These are phyloP conservation scores for Esox niger DNA, from an alignment of 2,113 vertebrate genomes.

Conservation along the genomic window DNA sequence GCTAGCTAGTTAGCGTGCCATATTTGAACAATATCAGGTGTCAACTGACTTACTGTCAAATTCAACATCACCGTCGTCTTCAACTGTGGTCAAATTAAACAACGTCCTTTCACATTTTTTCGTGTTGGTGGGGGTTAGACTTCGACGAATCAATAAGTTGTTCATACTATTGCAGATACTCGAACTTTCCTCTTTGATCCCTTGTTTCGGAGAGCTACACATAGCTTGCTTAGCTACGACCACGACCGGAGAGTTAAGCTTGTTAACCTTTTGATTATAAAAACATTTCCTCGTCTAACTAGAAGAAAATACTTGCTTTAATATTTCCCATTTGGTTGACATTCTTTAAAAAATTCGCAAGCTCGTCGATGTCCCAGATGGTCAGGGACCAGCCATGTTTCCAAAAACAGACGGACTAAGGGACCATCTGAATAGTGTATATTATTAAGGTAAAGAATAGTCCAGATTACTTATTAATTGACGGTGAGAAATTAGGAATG, in stretches of 20 bases:
- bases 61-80: slow-evolving; percentile 65
- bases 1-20: too few species aligned
- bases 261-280: background rate
- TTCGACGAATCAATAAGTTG: slow-evolving; percentile 18
- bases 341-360: too few species aligned
- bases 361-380: too few species aligned
- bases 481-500: too few species aligned
- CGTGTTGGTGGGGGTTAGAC: slow-evolving; percentile 5
- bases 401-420: too few species aligned
- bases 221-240: background rate
- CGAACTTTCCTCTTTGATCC: slow-evolving; percentile 52
- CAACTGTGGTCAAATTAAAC: slow-evolving; percentile 45
- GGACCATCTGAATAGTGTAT: too few species aligned
- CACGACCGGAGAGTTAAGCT: too few species aligned
- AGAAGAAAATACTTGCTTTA: background rate
- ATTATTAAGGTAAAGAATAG: too few species aligned
- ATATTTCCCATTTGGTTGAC: background rate
- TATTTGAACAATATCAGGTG: too few species aligned
- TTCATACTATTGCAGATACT: slow-evolving; percentile 28
- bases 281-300: background rate
- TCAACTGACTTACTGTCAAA: slow-evolving; percentile 77
- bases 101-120: slow-evolving; percentile 21
- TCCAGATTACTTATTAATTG: too few species aligned
- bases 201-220: slow-evolving; percentile 35
- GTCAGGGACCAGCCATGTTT: background rate